Conservation (phyloP, 2,113 vertebrate genomes). For the Psittacula cyanocephala region DNA sequence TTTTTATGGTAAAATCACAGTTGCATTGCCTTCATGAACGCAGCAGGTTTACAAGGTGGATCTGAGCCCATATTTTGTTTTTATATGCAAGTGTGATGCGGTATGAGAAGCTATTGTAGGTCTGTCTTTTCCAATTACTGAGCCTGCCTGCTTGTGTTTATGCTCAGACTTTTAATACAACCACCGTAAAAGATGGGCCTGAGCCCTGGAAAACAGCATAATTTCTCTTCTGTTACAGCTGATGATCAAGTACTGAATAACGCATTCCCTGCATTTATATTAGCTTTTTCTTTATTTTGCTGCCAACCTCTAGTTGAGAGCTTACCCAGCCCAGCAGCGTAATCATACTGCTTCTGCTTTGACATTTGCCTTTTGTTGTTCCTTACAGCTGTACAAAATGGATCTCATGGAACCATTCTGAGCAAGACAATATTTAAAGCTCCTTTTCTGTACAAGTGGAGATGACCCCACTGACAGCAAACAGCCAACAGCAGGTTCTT, state of each 20-base stretch:
- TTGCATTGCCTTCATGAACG: neutral
- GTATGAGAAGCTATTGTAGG: neutral
- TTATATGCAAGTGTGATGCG: neutral
- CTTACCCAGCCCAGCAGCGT: neutral
- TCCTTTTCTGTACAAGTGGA: neutral
- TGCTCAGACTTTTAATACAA: neutral
- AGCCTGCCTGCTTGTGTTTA: neutral
- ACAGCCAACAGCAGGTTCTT: neutral
- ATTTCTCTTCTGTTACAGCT: neutral
- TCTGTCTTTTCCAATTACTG: neutral
- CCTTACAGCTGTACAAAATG: neutral
- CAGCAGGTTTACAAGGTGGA: neutral
- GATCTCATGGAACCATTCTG: neutral
- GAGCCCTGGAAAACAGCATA: neutral
- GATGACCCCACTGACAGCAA: neutral
- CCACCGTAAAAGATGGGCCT: neutral
- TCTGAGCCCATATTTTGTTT: neutral
- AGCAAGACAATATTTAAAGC: neutral
- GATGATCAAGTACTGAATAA: neutral
- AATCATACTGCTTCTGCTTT: neutral
- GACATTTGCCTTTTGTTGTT: neutral
- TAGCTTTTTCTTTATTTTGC: neutral
- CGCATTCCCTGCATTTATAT: neutral
- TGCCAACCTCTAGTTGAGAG: neutral
- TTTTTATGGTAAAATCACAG: neutral